Evolutionary conservation across 2,888 invertebrate genomes (phyloP), one percentile per base, ranked within the genome.

Genomic region (Eupithecia exiguata): DNA sequence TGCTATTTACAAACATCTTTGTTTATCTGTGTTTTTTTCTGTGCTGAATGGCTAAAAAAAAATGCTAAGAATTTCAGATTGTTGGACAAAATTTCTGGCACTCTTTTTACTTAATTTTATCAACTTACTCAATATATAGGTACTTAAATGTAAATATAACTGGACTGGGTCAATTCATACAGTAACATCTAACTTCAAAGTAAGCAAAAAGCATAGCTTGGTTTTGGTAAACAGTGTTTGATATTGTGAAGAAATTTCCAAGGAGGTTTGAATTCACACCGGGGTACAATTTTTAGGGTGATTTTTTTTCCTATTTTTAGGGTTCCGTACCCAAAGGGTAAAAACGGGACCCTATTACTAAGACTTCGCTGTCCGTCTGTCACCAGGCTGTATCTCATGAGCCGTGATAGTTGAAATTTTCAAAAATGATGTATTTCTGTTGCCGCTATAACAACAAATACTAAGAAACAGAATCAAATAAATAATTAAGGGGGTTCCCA

Each of bases 1-100:
- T 68, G 40, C 40, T 18, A 30, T 53, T 53, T 58, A 25, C 25
- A 58, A 58, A 58, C 58, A 53, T 53, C 21, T 53, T 53, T 21
- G 25, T 14, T 58, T 35, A 18, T 62, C 18, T 35, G 21, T 53
- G 30, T 35, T 18, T n/a, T 10, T 53, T 53, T 53, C 21, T 10
- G 9, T 62, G 16, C 18, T 62, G 35, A 62, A 18, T 35, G 18
- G 35, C 21, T 53, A 21, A 21, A 61, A 61, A 61, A 1, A 30
- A 61, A 30, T 61, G 61, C 14, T 0, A 16, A 21, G n/a, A 35
- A 18, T 62, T 35, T 9, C 61, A 1, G 25, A 30, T 53, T 53
- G 21, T 12, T 10, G 10, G 18, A 53, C 21, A 49, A 7, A n/a
- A 49, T 49, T 49, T n/a, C 5, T 46, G 43, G 18, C 43, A 18